phyloP scores from a whole-genome alignment of 2,888 invertebrate genomes.

The Prosapia bicincta region DNA sequence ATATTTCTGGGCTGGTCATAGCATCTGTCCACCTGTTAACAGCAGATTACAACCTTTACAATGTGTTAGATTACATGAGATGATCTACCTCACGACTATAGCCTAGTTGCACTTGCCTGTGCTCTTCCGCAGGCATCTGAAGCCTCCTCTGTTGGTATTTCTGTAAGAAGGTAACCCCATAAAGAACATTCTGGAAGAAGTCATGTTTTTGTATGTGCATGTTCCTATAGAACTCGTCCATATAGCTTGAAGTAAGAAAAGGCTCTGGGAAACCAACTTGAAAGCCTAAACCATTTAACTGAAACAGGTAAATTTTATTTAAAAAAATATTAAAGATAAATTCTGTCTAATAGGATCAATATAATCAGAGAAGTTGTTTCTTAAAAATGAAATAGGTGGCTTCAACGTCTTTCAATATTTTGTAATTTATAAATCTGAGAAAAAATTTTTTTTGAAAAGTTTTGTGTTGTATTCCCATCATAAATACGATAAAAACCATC shows the following conservation, averaged over 20 bases:
- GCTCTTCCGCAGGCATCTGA: conserved; percentile 44
- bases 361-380: too few relatives aligned
- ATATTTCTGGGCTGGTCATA: conserved; percentile 39
- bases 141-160: conserved; percentile 47
- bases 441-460: too few relatives aligned
- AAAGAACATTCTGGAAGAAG: conserved; percentile 52
- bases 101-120: conserved; percentile 38
- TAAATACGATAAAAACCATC: too few relatives aligned
- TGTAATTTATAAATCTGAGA: too few relatives aligned
- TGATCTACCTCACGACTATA: too few relatives aligned
- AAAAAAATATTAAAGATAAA: too few relatives aligned
- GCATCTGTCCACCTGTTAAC: conserved; percentile 44
- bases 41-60: conserved; percentile 6
- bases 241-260: conserved; percentile 43
- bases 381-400: too few relatives aligned
- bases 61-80: too few relatives aligned
- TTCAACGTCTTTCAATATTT: too few relatives aligned
- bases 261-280: conserved; percentile 49
- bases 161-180: conserved; percentile 48
- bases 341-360: too few relatives aligned
- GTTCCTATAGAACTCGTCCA: conserved; percentile 42
- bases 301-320: conserved; percentile 38
- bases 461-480: too few relatives aligned
- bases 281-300: conserved; percentile 49
- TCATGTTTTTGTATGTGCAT: conserved; percentile 43